Base-by-base conservation (phyloP, 2,113 vertebrate species). In the Ochotona princeps region DNA sequence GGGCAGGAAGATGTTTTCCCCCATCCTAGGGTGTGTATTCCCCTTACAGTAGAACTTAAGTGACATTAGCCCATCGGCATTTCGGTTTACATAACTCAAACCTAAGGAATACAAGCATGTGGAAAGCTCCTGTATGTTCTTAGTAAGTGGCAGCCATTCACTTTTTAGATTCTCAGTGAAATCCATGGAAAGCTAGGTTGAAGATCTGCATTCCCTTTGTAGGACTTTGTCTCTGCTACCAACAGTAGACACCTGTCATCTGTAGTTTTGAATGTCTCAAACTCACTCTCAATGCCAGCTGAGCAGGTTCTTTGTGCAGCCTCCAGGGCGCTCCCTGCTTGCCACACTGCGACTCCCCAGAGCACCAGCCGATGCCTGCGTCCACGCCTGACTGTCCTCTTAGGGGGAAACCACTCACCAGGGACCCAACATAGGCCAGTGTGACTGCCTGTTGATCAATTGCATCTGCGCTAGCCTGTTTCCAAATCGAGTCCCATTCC, bases 111-210 rank as follows among this genome's bases (percentile, higher is more conserved):
- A 73, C 1, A 32, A 88, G 30, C 0, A 70, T 38, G 11, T 76
- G 23, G n/a, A 84, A 92, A 57, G 6, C 72, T 78, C 85, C n/a
- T 76, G 25, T 63, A 13, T 86, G 30, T 61, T 96, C 13, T 60
- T 15, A 51, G 1, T 75, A 30, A 86, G 21, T 28, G 44, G 72
- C 32, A 74, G 35, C 54, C 28, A 32, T 38, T 57, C 13, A 20
- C 21, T 49, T 80, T 92, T 93, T 26, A 44, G 30, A 32, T 84
- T 90, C 35, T 84, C 54, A 84, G 1, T 92, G 54, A 95, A 83
- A 51, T 61, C 91, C 35, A 32, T 26, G 87, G 13, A 83, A 82
- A 92, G 47, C 8, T 57, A 44, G 25, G 12, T 17, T 83, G 47
- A 60, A 8, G 18, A 47, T 63, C 26, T 32, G 14, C 18, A 26